Base-by-base conservation (phyloP, 2,113 vertebrate genomes). In the Serilophus lunatus region DNA sequence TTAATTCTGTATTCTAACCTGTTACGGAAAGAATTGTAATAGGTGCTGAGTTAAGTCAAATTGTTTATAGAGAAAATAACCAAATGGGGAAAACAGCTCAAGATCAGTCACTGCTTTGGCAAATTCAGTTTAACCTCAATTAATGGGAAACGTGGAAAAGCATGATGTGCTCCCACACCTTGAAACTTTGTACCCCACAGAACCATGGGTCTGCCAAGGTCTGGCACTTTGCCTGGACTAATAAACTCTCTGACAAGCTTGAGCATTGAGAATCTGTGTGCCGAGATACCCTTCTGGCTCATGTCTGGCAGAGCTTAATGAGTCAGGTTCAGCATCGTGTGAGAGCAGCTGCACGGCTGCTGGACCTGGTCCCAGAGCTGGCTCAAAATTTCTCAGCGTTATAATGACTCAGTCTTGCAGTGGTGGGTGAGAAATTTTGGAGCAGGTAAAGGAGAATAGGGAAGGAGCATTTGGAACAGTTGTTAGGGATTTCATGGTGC, bases 361-460 rank as follows among this genome's bases (percentile, higher is more conserved):
- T 96, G 95, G 96, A 96, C 72, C 38, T 1, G 6, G 42, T 94
- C 96, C 96, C 94, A 90, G 96, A 86, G 60, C 95, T 92, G 80
- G 88, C 96, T 97, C 66, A 53, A 75, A 94, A 80, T 90, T 93
- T 83, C 82, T 94, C 88, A 83, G 79, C 82, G 92, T 72, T 29
- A 23, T 86, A 93, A 90, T 96, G 94, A 88, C 80, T 97, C 88
- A 94, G 91, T 91, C 76, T 90, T 94, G 91, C 91, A 94, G 88
- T 54, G 92, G 56, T 90, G 88, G 76, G 68, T 93, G 92, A 94
- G 92, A 94, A 93, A 83, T 92, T 84, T n/a, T 88, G 76, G 83
- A 95, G 82, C 60, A 94, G 88, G 95, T 94, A 95, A 88, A 90
- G 68, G 18, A 90, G 60, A 22, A 13, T 38, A 64, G 53, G 51